phyloP scores from a whole-genome alignment of 1,140 invertebrate genomes.

The Drosophila nigromelanica region DNA sequence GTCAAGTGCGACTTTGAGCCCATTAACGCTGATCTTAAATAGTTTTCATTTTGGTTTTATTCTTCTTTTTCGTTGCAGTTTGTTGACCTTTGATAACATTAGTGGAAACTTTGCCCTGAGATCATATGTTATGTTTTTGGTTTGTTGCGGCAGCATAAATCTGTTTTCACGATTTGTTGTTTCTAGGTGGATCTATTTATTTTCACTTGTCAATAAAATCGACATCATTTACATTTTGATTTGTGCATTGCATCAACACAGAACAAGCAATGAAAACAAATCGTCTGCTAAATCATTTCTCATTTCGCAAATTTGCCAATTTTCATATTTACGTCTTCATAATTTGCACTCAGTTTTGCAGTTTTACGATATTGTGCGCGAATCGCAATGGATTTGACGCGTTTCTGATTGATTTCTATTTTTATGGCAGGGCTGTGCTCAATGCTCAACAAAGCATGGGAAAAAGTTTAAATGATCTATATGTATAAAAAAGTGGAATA shows the following conservation, averaged over 20 bases:
- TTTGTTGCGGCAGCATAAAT: conserved; percentile 15
- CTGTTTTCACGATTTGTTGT: conserved; percentile 15
- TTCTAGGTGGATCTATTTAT: conserved; percentile 47
- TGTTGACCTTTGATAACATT: conserved; percentile 20
- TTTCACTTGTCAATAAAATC: conserved; percentile 63
- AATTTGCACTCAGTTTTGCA: conserved; percentile 56
- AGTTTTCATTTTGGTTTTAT: conserved; percentile 20
- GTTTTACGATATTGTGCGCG: conserved; percentile 34
- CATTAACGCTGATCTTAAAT: conserved; percentile 21
- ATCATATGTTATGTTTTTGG: neutral
- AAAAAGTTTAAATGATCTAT: neutral
- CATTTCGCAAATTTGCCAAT: conserved; percentile 37
- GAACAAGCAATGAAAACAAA: conserved; percentile 46
- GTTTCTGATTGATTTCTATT: conserved; percentile 49
- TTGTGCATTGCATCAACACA: conserved; percentile 33
- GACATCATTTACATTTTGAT: conserved; percentile 56
- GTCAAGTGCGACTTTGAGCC: conserved; percentile 54
- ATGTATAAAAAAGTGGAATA: too few relatives aligned
- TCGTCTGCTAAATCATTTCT: conserved; percentile 44
- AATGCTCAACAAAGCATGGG: neutral
- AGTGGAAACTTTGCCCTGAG: conserved; percentile 7
- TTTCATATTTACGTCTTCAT: conserved; percentile 59
- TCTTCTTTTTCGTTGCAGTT: conserved; percentile 6
- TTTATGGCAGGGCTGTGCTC: conserved; percentile 15
- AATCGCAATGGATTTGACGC: conserved; percentile 12